Conservation (phyloP, 2,888 invertebrate genomes). For the Masnerella sp. region DNA sequence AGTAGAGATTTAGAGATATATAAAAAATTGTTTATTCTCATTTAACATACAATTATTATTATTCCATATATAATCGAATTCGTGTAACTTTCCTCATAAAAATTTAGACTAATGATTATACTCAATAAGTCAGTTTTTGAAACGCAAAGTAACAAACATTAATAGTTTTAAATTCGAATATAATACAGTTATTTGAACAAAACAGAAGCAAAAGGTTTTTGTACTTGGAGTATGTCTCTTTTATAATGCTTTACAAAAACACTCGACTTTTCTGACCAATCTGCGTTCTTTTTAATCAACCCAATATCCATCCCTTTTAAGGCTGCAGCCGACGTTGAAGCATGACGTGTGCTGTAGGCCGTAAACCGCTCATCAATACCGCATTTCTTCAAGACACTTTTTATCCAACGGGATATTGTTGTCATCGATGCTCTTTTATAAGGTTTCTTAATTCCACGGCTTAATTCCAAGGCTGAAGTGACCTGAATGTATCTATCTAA, state of each 20-base stretch:
- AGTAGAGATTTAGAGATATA: constrained; percentile 1
- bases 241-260: constrained; percentile 3
- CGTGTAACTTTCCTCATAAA: too few species aligned
- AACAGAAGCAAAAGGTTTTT: neutral
- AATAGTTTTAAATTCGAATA: too few species aligned
- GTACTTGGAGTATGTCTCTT: neutral
- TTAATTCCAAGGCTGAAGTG: neutral
- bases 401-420: neutral
- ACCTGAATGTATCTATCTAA: neutral
- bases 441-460: too few species aligned
- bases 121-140: too few species aligned
- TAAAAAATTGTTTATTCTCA: too few species aligned
- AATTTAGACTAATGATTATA: too few species aligned
- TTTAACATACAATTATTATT: too few species aligned
- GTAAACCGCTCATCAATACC: neutral
- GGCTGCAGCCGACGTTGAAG: constrained; percentile 61
- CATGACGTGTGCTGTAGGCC: constrained; percentile 54
- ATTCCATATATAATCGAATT: too few species aligned
- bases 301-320: constrained; percentile 60
- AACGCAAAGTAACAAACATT: too few species aligned
- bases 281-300: constrained; percentile 42
- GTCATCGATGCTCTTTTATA: neutral
- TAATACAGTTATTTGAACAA: too few species aligned
- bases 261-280: neutral
- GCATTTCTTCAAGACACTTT: neutral